Percentiles rank a stretch among this genome's conserved stretches.
Conservation (phyloP, 1,140 invertebrate genomes). For the Palaemon carinicauda region DNA sequence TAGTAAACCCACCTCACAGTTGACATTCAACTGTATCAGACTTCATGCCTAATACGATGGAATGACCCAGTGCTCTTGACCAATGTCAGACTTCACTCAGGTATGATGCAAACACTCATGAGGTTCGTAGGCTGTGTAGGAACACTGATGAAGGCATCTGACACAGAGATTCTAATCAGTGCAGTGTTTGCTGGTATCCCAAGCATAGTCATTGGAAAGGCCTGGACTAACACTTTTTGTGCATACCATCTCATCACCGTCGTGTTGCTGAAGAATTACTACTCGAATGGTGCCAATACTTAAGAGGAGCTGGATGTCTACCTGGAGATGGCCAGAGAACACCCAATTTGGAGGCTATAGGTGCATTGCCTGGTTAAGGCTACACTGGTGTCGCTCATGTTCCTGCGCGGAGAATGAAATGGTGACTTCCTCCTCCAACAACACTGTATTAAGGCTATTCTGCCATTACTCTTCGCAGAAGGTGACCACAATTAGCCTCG, state of each 20-base stretch:
- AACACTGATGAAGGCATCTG: background rate
- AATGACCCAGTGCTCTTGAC: background rate
- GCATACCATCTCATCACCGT: constrained; percentile 12
- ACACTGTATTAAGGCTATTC: background rate
- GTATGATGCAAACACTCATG: background rate
- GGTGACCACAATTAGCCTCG: background rate
- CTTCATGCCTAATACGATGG: background rate
- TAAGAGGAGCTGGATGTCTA: background rate
- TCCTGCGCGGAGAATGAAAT: background rate
- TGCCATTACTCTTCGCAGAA: background rate
- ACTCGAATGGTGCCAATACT: background rate
- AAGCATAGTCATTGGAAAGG: background rate
- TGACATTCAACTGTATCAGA: too few relatives aligned
- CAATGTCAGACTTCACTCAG: background rate
- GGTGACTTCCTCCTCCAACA: background rate
- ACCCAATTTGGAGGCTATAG: background rate
- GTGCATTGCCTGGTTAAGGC: background rate
- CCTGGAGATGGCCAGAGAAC: background rate
- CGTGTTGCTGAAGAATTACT: background rate
- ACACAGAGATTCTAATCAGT: background rate
- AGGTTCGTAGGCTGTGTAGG: background rate
- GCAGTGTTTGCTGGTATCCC: background rate
- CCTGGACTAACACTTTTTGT: background rate
- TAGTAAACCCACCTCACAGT: too few relatives aligned
- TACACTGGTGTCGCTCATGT: background rate